phyloP scores from a whole-genome alignment of 1,140 invertebrate species.

The Campoletis sonorensis region DNA sequence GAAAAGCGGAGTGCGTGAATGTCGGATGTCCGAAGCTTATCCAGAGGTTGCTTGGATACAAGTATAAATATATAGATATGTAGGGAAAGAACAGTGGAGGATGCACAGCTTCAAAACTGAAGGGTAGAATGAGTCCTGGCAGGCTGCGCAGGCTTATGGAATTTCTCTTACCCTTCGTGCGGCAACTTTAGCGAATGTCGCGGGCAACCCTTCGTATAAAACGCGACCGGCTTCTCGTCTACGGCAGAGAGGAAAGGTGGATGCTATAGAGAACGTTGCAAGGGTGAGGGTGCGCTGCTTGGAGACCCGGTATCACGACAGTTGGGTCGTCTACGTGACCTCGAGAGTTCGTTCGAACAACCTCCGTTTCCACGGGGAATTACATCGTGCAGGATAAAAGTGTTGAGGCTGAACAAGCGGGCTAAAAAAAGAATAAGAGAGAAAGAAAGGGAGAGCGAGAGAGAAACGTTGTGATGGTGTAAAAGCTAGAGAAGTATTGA shows the following conservation, averaged over 20 bases:
- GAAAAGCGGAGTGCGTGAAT: conserved; percentile 14
- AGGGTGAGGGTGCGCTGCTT: conserved; percentile 10
- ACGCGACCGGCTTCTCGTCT: conserved; percentile 50
- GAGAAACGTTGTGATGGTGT: not conserved
- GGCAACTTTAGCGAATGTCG: conserved; percentile 58
- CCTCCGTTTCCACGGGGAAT: conserved; percentile 67
- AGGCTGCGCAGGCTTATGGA: conserved; percentile 33
- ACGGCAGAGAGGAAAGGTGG: not conserved
- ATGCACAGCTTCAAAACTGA: not conserved
- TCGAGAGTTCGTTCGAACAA: conserved; percentile 63
- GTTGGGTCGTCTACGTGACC: conserved; percentile 70
- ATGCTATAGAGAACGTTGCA: not conserved
- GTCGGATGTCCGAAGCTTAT: not conserved
- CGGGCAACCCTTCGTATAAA: conserved; percentile 65
- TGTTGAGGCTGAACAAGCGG: conserved; percentile 43
- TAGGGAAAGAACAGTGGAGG: not conserved
- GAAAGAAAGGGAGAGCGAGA: too few relatives aligned
- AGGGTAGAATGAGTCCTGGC: conserved; percentile 19
- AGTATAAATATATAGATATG: not conserved
- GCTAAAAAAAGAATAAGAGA: too few relatives aligned
- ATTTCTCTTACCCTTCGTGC: conserved; percentile 38
- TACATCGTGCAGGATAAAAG: conserved; percentile 57
- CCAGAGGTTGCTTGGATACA: not conserved
- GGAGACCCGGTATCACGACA: conserved; percentile 60
- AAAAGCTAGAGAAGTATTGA: not conserved